phyloP scores from a whole-genome alignment of 2,797 vertebrate species.

The Cynopterus sphinx region DNA sequence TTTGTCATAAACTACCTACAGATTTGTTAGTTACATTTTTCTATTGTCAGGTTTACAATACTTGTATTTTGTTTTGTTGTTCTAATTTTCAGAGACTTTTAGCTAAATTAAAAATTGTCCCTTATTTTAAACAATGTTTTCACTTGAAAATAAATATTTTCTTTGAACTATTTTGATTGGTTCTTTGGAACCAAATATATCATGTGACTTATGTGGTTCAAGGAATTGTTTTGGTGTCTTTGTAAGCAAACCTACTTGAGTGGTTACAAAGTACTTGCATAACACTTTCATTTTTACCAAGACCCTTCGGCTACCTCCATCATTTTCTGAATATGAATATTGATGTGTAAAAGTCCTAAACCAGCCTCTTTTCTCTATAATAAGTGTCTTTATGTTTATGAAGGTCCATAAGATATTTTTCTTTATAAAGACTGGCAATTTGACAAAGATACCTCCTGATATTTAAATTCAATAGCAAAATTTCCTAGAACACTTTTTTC shows the following conservation, averaged over 20 bases:
- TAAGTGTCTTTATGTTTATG: neutral
- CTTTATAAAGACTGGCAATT: neutral
- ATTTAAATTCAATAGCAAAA: neutral
- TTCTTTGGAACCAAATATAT: neutral
- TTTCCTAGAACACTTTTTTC: neutral
- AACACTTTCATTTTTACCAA: neutral
- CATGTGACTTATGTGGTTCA: neutral
- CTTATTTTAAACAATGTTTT: neutral
- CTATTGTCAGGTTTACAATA: neutral
- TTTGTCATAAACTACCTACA: neutral
- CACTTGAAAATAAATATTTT: neutral
- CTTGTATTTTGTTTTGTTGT: neutral
- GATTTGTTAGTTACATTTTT: neutral
- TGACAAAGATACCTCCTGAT: neutral
- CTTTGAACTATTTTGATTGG: neutral
- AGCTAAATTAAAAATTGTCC: neutral
- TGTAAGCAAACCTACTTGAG: neutral
- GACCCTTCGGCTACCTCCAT: neutral
- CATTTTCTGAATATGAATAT: neutral
- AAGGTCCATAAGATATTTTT: neutral
- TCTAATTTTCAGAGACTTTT: neutral
- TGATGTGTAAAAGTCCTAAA: neutral
- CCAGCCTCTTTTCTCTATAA: neutral
- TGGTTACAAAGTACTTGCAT: neutral
- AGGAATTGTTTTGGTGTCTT: neutral